Evolutionary conservation across 1,140 invertebrate species (phyloP).

Genomic region (Drosophila jambulina): DNA sequence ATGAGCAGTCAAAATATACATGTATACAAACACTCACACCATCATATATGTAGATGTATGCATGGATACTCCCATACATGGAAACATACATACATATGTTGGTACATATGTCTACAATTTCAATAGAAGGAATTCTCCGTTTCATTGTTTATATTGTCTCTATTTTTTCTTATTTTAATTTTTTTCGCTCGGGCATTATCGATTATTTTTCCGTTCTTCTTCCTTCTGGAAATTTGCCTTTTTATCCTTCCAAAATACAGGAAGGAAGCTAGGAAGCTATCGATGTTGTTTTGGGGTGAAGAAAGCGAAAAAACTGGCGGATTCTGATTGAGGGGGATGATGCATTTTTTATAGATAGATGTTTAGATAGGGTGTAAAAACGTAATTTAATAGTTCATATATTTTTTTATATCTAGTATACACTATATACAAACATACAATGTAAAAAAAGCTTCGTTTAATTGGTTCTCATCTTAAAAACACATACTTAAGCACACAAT

Average conservation of each 20-base stretch:
- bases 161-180: constrained; percentile 15
- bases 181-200: constrained; percentile 4
- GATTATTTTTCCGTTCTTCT: constrained; percentile 8
- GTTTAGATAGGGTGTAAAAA: too few relatives aligned
- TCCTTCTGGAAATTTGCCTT: constrained; percentile 8
- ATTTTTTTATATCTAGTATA: background rate
- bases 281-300: constrained; percentile 13
- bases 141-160: constrained; percentile 8
- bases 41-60: background rate
- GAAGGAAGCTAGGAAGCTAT: constrained; percentile 8
- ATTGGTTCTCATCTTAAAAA: background rate
- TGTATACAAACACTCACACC: constrained; percentile 19
- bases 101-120: background rate
- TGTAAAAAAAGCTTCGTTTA: background rate
- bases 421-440: background rate
- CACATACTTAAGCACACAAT: background rate
- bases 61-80: background rate
- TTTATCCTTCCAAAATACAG: constrained; percentile 8
- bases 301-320: constrained; percentile 4
- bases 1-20: constrained; percentile 19
- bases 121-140: constrained; percentile 2
- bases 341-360: constrained; percentile 2
- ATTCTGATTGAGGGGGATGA: constrained; percentile 15
- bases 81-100: background rate
- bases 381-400: background rate